These are phyloP conservation scores for Nipponacmea schrenckii DNA, from an alignment of 2,888 invertebrate genomes.

Conservation along the genomic window DNA sequence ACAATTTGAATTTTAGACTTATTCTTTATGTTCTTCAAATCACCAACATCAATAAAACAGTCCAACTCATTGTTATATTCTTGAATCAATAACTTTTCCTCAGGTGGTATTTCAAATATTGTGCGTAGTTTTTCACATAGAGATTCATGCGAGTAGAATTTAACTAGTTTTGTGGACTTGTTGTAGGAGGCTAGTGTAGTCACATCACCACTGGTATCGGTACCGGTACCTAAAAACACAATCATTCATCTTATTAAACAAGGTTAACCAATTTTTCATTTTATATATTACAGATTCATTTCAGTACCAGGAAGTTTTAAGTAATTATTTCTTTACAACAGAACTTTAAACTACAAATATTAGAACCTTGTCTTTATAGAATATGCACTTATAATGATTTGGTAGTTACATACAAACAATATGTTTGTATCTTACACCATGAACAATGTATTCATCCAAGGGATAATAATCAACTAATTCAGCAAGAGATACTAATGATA, in stretches of 20 bases:
- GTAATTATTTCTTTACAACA: too few relatives aligned
- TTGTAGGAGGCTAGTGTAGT: neutral
- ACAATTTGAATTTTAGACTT: neutral
- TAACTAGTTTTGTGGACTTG: neutral
- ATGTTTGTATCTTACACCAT: neutral
- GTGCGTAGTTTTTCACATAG: neutral
- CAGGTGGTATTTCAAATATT: neutral
- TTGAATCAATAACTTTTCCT: too few relatives aligned
- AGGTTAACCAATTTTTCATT: too few relatives aligned
- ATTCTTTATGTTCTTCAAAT: neutral
- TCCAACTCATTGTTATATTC: neutral
- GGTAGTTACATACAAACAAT: too few relatives aligned
- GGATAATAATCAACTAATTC: conserved; percentile 10
- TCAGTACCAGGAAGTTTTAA: too few relatives aligned
- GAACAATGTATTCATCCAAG: neutral
- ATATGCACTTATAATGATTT: too few relatives aligned
- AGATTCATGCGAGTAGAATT: neutral
- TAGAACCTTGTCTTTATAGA: too few relatives aligned
- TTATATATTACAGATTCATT: too few relatives aligned
- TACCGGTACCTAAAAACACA: neutral
- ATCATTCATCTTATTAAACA: too few relatives aligned
- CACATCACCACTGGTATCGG: too few relatives aligned
- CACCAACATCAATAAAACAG: neutral
- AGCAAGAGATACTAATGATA: neutral
- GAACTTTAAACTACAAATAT: too few relatives aligned